Evolutionary conservation across 2,113 vertebrate species (phyloP), one percentile per base, ranked within the genome.

Genomic region (Channa maculata): DNA sequence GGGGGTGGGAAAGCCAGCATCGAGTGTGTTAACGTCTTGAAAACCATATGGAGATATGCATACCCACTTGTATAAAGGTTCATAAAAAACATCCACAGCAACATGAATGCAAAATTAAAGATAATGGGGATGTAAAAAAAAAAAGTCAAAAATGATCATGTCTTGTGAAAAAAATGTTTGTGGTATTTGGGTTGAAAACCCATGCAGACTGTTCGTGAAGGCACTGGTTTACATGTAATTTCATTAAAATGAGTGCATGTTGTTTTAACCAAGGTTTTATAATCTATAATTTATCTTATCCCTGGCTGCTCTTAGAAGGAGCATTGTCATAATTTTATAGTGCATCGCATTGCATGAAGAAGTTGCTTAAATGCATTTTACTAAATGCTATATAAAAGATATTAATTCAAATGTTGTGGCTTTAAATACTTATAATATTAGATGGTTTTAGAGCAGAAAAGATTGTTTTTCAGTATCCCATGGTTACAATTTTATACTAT

Each of bases 291-390:
- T 24, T 24, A 24, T 24, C 93, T 93, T 94, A 91, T 93, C 77
- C 82, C 4, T 90, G 91, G 96, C 91, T 94, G 92, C 91, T 92
- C 92, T 88, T 93, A 95, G 77, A 88, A 93, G 76, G 91, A 95
- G 94, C 94, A 93, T 96, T 95, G 94, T 96, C 93, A 92, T 97
- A 89, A 95, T 94, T 97, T 95, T 97, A 95, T 95, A 96, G 92
- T 94, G 95, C 95, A 95, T 94, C 91, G 94, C 95, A 91, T 92
- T 97, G 98, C 96, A 98, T 98, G 97, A 85, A 87, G 85, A 87
- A 88, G 89, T 95, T 94, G 95, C 94, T 95, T 95, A 90, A 84
- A 93, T 95, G 95, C 95, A 96, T 97, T 96, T 96, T 95, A 96
- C 96, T 92, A 96, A 97, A 97, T 96, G 95, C 95, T 94, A 84